phyloP scores from a whole-genome alignment of 64 coral and sea anemone species.

The Platygyra sinensis region DNA sequence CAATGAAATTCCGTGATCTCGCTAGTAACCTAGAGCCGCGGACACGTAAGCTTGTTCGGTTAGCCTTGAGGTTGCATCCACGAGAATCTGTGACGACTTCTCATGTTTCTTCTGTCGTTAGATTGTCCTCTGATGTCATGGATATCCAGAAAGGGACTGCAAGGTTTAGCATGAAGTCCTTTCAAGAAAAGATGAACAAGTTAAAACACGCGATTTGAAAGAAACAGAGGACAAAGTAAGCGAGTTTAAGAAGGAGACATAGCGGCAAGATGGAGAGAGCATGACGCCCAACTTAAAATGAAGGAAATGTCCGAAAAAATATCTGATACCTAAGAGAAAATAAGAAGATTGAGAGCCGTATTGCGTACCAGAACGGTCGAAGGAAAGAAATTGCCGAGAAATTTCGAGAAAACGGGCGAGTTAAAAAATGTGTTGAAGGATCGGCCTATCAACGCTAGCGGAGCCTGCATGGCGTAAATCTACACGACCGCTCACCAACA shows the following conservation, averaged over 20 bases:
- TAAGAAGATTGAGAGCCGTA: neutral
- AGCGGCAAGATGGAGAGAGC: constrained; percentile 27
- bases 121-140: neutral
- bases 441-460: neutral
- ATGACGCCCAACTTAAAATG: constrained; percentile 16
- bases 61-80: too few species aligned
- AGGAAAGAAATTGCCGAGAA: constrained; percentile 38
- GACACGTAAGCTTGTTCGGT: neutral
- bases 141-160: neutral
- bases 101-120: too few species aligned
- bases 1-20: neutral
- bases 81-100: too few species aligned
- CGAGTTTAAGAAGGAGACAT: constrained; percentile 4
- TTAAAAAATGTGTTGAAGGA: constrained; percentile 10
- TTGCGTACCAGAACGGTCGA: neutral
- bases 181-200: constrained; percentile 35
- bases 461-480: constrained; percentile 15
- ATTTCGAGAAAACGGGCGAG: constrained; percentile 18
- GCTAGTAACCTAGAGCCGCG: neutral
- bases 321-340: neutral
- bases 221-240: constrained; percentile 25
- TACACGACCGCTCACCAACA: constrained; percentile 1
- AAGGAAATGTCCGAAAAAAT: constrained; percentile 33
- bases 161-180: neutral
- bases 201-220: constrained; percentile 2